Evolutionary conservation across 2,888 invertebrate genomes (phyloP), one percentile per base, ranked within the genome.

Genomic region (Pasiphila rectangulata): DNA sequence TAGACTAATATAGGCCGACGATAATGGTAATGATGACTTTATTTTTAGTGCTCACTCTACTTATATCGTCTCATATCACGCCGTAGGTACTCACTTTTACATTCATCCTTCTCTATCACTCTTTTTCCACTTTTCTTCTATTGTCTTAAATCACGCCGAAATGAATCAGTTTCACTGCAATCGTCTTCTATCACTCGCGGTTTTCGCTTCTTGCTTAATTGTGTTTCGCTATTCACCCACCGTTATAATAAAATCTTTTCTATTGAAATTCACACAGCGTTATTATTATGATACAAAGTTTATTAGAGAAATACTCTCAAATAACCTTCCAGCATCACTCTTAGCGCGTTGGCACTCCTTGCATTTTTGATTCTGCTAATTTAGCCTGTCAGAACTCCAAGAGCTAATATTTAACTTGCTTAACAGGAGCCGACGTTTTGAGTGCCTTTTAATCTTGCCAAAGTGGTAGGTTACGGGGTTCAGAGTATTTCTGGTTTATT

Each of bases 371-470:
- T 32, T 24, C n/a, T 7, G 30, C 37, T 32, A 37, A 47, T 42
- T 47, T 47, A 10, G 40, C n/a, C 24, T 36, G 36, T 40, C 36
- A 29, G 34, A 41, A 27, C 20, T 39, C n/a, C n/a, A 34, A 39
- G 29, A 27, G 24, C 46, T 41, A 41, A 46, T 41, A 41, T 46
- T 46, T 37, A 41, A 46, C 36, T 46, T 16, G 10, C 30, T 46
- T 46, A 46, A 46, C 30, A 41, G 21, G 30, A 36, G 24, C 24
- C 21, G 12, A 4, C 36, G 12, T 34, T 35, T 10, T 9, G 21
- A 46, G 29, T 35, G 41, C 30, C 36, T 41, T 35, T 46, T 40
- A 25, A 23, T 40, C 35, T 46, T 0, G 21, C 21, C 17, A 25
- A 40, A 17, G 32, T 32, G 25, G 10, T 32, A 4, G 30, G 16